Conservation (phyloP, 1,140 invertebrate species). For the Drosophila pachea region DNA sequence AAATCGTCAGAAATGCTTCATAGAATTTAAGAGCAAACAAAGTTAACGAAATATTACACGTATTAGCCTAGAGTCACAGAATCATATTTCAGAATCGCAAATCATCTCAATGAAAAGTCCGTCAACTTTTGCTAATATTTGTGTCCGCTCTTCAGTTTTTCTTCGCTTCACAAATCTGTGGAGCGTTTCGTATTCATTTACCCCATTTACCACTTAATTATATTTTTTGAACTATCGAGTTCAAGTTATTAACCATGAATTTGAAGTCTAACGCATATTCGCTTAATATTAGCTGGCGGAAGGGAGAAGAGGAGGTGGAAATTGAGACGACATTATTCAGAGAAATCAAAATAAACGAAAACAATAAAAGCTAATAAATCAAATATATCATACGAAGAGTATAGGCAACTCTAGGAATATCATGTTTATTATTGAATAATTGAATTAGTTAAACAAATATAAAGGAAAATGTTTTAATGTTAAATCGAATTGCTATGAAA, state of each 20-base stretch:
- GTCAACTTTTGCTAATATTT: background rate
- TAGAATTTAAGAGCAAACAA: constrained; percentile 72
- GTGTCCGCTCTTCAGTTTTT: no score
- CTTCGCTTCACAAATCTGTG: no score
- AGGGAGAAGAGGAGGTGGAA: background rate
- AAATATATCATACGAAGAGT: constrained; percentile 24
- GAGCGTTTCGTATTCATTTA: no score
- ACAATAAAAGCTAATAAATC: constrained; percentile 22
- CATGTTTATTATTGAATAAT: constrained; percentile 18
- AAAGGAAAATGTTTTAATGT: constrained; percentile 18
- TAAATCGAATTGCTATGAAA: constrained; percentile 1
- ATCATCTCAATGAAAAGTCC: background rate
- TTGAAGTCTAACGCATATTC: no score
- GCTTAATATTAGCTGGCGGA: no score
- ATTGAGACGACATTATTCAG: no score
- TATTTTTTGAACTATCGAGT: no score
- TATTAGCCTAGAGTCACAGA: constrained; percentile 57
- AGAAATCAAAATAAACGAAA: constrained; percentile 26
- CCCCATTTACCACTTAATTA: no score
- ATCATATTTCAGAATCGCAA: background rate
- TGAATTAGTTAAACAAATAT: constrained; percentile 23
- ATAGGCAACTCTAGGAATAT: constrained; percentile 8
- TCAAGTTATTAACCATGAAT: no score
- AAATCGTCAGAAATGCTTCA: constrained; percentile 57
- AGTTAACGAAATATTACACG: constrained; percentile 73